phyloP scores from a whole-genome alignment of 2,888 invertebrate genomes.

The Drosophila sordidula region DNA sequence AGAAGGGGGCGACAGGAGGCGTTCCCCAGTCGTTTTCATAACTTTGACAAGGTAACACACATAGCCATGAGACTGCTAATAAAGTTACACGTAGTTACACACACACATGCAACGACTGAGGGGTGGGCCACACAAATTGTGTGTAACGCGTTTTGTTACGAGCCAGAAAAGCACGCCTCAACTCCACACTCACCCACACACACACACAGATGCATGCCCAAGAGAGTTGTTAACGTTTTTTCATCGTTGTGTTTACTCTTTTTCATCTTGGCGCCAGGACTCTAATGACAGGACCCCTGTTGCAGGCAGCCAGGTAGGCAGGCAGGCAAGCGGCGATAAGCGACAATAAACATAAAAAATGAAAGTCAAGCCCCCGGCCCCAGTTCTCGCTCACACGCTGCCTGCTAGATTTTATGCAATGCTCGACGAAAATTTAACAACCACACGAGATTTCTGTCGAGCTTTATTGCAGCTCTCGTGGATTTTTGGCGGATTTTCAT shows the following conservation, averaged over 20 bases:
- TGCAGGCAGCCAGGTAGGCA: slow-evolving; percentile 26
- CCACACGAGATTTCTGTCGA: slow-evolving; percentile 63
- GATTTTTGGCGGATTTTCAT: slow-evolving; percentile 63
- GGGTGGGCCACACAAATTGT: slow-evolving; percentile 52
- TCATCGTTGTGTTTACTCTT: slow-evolving; percentile 76
- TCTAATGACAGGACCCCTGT: slow-evolving; percentile 70
- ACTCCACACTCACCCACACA: background rate
- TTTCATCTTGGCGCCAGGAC: slow-evolving; percentile 73
- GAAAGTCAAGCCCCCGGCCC: slow-evolving; percentile 49
- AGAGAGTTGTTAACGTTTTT: slow-evolving; percentile 81
- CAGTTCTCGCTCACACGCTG: background rate
- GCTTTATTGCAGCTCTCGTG: slow-evolving; percentile 60
- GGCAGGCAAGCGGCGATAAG: slow-evolving; percentile 55
- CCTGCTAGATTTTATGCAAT: slow-evolving; percentile 43
- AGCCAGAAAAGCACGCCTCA: slow-evolving; percentile 26
- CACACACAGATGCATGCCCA: slow-evolving; percentile 47
- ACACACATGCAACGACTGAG: slow-evolving; percentile 17
- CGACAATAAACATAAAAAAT: slow-evolving; percentile 80
- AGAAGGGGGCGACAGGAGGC: slow-evolving; percentile 8
- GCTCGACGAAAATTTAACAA: slow-evolving; percentile 63
- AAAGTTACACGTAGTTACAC: slow-evolving; percentile 60
- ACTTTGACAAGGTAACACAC: slow-evolving; percentile 78
- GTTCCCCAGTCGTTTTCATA: slow-evolving; percentile 69
- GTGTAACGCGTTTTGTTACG: slow-evolving; percentile 66
- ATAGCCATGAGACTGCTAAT: slow-evolving; percentile 62